Conservation (phyloP, 92 coral and sea anemone genomes). For the Parazoanthus atlanticus region DNA sequence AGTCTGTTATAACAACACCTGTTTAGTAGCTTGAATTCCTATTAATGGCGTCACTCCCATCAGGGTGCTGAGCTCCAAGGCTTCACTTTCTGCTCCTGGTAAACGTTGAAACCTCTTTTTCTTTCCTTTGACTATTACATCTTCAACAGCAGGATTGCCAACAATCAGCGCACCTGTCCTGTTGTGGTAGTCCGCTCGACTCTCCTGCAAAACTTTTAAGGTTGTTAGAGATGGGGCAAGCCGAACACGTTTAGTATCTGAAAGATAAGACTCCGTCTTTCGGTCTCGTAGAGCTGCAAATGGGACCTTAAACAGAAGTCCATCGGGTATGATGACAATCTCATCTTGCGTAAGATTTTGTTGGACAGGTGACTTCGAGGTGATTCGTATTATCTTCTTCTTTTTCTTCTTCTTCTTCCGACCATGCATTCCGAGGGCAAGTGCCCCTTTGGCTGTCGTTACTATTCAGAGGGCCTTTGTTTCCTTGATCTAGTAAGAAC, state of each 20-base stretch:
- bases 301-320: constrained; percentile 43
- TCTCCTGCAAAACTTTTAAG: constrained; percentile 42
- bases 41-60: constrained; percentile 30
- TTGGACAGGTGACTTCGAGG: background rate
- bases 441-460: background rate
- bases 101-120: background rate
- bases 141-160: constrained; percentile 54
- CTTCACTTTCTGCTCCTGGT: constrained; percentile 32
- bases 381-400: background rate
- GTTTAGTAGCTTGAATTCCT: constrained; percentile 44
- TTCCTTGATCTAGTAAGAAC: constrained; percentile 1
- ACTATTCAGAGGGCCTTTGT: background rate
- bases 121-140: constrained; percentile 21
- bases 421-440: background rate
- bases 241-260: constrained; percentile 45
- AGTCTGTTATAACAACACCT: background rate
- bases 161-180: constrained; percentile 52
- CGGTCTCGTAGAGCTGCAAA: constrained; percentile 52
- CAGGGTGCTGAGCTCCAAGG: constrained; percentile 3
- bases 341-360: constrained; percentile 29
- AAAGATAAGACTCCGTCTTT: constrained; percentile 27
- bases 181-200: constrained; percentile 38
- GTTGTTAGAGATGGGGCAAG: constrained; percentile 54
- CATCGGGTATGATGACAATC: constrained; percentile 46
- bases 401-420: background rate